Conservation (phyloP, 2,797 vertebrate species). For the Dryobates pubescens region DNA sequence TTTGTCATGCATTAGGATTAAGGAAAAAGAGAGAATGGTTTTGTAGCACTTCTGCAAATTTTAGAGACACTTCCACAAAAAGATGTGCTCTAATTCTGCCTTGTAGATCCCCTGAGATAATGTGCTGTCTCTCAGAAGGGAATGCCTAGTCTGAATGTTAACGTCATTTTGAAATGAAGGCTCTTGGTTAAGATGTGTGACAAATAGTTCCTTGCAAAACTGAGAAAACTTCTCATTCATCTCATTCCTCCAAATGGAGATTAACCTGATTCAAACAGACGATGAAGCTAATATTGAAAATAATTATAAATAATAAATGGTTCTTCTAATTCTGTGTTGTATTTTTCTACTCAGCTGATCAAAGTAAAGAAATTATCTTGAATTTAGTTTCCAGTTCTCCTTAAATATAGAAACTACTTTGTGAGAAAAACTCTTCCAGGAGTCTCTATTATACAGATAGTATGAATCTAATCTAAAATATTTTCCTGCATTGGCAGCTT, state of each 20-base stretch:
- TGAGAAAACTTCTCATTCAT: background rate
- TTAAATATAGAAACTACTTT: constrained; percentile 26
- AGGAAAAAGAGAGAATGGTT: background rate
- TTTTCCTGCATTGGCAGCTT: background rate
- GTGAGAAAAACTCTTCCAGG: background rate
- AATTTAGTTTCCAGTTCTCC: background rate
- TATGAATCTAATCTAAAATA: background rate
- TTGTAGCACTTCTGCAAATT: background rate
- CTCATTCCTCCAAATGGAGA: background rate
- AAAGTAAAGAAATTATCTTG: background rate
- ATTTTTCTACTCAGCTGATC: background rate
- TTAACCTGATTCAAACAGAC: background rate
- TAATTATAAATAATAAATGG: background rate
- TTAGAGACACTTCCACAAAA: background rate
- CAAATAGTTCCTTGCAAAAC: background rate
- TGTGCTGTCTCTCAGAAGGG: background rate
- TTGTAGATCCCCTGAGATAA: background rate
- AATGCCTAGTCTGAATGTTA: background rate
- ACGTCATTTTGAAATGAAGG: background rate
- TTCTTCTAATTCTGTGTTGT: background rate
- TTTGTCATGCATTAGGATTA: rapidly evolving
- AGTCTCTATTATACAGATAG: background rate
- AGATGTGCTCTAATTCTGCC: background rate
- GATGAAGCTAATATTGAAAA: background rate
- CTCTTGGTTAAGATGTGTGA: background rate